Conservation (phyloP, 2,888 invertebrate genomes). For the Saturnia japonica region DNA sequence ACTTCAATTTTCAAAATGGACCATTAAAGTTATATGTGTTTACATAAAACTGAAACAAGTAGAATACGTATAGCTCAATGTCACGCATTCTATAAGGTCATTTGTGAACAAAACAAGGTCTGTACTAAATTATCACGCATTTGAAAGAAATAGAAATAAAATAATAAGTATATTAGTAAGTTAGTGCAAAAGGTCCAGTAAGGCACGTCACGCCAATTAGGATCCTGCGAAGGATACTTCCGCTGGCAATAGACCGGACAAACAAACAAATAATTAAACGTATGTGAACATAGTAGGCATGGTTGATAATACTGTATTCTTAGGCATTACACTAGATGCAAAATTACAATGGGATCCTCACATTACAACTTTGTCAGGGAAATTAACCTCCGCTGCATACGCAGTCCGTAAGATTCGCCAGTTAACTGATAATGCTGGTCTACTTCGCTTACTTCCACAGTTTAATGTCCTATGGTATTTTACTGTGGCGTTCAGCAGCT, state of each 20-base stretch:
- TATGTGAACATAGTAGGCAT: no score
- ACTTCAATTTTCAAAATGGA: neutral
- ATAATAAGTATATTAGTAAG: constrained; percentile 29
- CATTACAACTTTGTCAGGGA: no score
- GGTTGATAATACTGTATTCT: no score
- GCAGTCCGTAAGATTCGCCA: no score
- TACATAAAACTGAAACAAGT: constrained; percentile 6
- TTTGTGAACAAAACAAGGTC: constrained; percentile 18
- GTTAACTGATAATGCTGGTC: no score
- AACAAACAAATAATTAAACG: neutral
- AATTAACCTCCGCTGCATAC: no score
- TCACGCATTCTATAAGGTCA: neutral
- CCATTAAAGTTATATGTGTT: neutral
- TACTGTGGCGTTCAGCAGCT: no score
- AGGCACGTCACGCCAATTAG: constrained; percentile 48
- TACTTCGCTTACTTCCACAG: no score
- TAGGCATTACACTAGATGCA: no score
- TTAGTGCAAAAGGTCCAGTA: constrained; percentile 33
- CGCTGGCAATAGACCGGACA: constrained; percentile 39
- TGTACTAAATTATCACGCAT: constrained; percentile 38
- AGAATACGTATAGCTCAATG: neutral
- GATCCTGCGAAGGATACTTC: constrained; percentile 54
- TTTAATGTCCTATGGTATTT: no score
- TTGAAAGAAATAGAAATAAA: constrained; percentile 29
- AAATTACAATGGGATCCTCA: no score